phyloP scores from a whole-genome alignment of 2,888 invertebrate genomes.

The Meandrusa payeni region DNA sequence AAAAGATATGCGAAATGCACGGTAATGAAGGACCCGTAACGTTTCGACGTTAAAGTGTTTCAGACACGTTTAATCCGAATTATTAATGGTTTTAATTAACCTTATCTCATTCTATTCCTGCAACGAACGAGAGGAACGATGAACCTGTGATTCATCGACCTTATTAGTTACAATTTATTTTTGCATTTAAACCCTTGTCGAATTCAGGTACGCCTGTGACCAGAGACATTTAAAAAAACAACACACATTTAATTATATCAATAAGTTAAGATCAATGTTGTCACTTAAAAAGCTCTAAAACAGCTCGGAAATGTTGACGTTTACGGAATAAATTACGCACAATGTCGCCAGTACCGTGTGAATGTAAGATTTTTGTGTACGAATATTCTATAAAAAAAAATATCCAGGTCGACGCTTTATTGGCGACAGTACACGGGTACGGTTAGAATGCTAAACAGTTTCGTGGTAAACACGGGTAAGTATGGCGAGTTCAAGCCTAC shows the following conservation, averaged over 20 bases:
- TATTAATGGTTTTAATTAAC: constrained; percentile 74
- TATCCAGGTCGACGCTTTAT: constrained; percentile 71
- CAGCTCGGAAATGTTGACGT: constrained; percentile 13
- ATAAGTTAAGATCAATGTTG: not conserved
- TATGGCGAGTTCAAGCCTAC: constrained; percentile 39
- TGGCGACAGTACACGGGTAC: constrained; percentile 63
- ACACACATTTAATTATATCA: not conserved
- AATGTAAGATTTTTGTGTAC: constrained; percentile 58
- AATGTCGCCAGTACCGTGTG: constrained; percentile 46
- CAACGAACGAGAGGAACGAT: constrained; percentile 54
- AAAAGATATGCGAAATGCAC: constrained; percentile 69
- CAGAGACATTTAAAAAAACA: not conserved
- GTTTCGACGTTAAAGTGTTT: constrained; percentile 55
- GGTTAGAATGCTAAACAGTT: constrained; percentile 75
- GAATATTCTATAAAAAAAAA: constrained; percentile 58
- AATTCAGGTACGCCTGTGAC: not conserved
- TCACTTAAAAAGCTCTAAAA: constrained; percentile 1
- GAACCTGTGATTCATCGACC: constrained; percentile 52
- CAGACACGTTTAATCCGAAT: constrained; percentile 59
- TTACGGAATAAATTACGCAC: constrained; percentile 20
- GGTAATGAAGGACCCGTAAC: constrained; percentile 50
- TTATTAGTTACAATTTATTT: not conserved
- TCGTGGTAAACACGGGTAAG: constrained; percentile 56
- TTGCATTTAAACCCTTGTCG: not conserved
- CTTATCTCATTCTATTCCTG: constrained; percentile 70